phyloP scores from a whole-genome alignment of 1,140 invertebrate species.

The Chymomyza costata region DNA sequence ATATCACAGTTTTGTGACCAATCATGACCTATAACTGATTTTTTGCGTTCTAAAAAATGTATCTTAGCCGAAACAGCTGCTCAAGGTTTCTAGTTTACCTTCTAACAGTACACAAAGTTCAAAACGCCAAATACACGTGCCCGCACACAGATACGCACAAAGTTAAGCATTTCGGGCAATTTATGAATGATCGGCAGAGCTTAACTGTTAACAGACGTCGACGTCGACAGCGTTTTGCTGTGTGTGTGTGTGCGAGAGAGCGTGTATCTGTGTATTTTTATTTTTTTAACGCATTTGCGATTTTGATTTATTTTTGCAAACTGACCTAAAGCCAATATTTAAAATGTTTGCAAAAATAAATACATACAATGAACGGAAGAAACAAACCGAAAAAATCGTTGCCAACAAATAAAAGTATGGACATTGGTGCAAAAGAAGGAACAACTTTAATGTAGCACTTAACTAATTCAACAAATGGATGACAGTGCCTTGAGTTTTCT shows the following conservation, averaged over 20 bases:
- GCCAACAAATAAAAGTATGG: too few relatives aligned
- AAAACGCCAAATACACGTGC: constrained; percentile 27
- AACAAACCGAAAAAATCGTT: constrained; percentile 21
- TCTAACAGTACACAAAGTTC: constrained; percentile 46
- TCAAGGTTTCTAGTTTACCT: constrained; percentile 36
- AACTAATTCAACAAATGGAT: constrained; percentile 68
- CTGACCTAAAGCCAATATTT: constrained; percentile 54
- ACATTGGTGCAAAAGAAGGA: constrained; percentile 4
- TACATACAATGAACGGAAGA: constrained; percentile 6
- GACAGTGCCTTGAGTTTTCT: background rate
- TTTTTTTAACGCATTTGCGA: too few relatives aligned
- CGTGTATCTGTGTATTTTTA: too few relatives aligned
- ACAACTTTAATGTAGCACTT: constrained; percentile 49
- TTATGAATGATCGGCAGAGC: constrained; percentile 64
- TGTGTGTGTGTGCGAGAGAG: too few relatives aligned
- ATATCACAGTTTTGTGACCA: constrained; percentile 50
- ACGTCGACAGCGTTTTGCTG: too few relatives aligned
- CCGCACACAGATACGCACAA: constrained; percentile 14
- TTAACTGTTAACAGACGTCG: constrained; percentile 56
- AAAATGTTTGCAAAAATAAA: too few relatives aligned
- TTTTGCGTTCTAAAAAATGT: constrained; percentile 6
- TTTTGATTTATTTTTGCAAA: too few relatives aligned
- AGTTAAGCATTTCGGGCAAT: constrained; percentile 56
- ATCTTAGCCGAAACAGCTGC: too few relatives aligned
- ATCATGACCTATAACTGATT: constrained; percentile 64